Percentiles rank a stretch among this genome's conserved stretches.
Conservation (phyloP, 2,888 invertebrate genomes). For the Drosophila parthenogenetica region DNA sequence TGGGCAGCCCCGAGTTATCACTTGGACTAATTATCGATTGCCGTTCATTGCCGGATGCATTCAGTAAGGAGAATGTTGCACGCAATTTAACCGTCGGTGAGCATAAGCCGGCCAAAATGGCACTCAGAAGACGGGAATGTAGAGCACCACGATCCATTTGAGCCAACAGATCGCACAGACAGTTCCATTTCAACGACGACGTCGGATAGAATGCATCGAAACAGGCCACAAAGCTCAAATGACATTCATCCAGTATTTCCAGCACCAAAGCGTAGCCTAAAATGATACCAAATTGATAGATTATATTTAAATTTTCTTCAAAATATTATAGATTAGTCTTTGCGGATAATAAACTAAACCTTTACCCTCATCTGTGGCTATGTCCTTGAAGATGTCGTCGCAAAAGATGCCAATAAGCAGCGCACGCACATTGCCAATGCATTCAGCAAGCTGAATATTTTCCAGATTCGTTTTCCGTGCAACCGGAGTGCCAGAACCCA, state of each 20-base stretch:
- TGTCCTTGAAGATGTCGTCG: constrained; percentile 87
- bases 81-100: constrained; percentile 90
- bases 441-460: constrained; percentile 92
- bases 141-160: constrained; percentile 87
- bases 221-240: constrained; percentile 94
- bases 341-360: too few relatives aligned
- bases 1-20: constrained; percentile 89
- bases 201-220: constrained; percentile 99
- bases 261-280: constrained; percentile 88
- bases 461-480: constrained; percentile 85
- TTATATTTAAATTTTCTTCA: too few relatives aligned
- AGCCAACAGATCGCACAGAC: constrained; percentile 92
- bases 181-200: constrained; percentile 96
- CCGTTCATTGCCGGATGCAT: constrained; percentile 82
- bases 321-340: too few relatives aligned
- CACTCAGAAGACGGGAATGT: constrained; percentile 88
- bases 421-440: constrained; percentile 93
- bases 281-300: neutral
- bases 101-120: constrained; percentile 94
- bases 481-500: constrained; percentile 40
- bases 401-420: constrained; percentile 93
- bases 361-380: constrained; percentile 81
- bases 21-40: constrained; percentile 88
- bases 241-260: constrained; percentile 94
- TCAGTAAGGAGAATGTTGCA: constrained; percentile 90